A percentile compares a stretch with the other conserved stretches of the same genome.
Evolutionary conservation across 2,113 vertebrate species (phyloP).

Genomic region (Orthonyx spaldingii): DNA sequence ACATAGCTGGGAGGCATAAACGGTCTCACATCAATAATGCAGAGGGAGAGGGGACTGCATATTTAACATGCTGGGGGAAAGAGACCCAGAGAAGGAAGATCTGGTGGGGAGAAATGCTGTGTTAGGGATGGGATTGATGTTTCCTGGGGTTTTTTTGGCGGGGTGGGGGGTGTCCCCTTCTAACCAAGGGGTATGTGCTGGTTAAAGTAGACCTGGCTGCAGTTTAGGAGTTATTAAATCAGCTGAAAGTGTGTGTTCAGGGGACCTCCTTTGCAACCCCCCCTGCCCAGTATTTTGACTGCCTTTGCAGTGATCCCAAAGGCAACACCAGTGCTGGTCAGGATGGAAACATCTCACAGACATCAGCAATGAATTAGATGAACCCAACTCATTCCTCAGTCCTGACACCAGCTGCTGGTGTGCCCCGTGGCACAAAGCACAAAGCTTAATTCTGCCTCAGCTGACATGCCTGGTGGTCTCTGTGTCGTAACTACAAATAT

Average conservation of each 20-base stretch:
- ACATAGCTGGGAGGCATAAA: constrained; percentile 26
- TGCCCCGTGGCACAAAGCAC: not conserved
- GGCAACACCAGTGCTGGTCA: not conserved
- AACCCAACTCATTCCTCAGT: not conserved
- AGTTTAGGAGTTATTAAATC: not conserved
- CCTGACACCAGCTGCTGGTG: not conserved
- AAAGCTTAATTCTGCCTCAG: not conserved
- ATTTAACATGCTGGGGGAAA: not conserved
- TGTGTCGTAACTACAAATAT: not conserved
- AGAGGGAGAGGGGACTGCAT: not conserved
- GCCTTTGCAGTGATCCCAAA: not conserved
- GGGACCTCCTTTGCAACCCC: not conserved
- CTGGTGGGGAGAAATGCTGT: not conserved
- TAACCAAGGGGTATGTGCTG: not conserved
- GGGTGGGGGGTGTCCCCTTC: not conserved
- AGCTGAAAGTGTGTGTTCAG: not conserved
- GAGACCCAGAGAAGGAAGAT: not conserved
- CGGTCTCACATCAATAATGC: not conserved
- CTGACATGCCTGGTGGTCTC: not conserved
- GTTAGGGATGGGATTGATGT: not conserved
- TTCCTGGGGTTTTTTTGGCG: fast-evolving
- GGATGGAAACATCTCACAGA: not conserved
- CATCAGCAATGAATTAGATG: not conserved
- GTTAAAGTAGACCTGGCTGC: not conserved
- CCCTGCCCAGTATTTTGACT: not conserved